Conservation (phyloP, 2,797 vertebrate species). For the Poeciliopsis infans region DNA sequence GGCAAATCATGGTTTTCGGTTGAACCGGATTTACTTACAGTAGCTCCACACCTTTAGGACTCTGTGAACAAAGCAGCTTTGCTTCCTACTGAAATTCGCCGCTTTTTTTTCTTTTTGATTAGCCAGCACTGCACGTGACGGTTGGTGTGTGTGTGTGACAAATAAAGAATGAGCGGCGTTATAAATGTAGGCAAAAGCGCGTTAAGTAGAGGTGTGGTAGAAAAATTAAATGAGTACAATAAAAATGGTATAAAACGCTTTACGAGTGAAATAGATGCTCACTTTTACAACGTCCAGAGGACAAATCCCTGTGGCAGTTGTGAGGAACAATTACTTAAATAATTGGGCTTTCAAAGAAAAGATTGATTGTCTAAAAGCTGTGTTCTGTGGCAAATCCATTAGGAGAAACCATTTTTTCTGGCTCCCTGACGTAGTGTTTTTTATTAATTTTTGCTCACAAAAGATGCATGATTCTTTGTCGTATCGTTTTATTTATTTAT, state of each 20-base stretch:
- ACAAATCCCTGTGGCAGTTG: constrained; percentile 84
- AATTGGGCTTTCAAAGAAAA: constrained; percentile 84
- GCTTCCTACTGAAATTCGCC: neutral
- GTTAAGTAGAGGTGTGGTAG: constrained; percentile 63
- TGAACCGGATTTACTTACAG: constrained; percentile 30
- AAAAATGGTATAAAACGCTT: constrained; percentile 76
- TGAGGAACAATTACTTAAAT: constrained; percentile 87
- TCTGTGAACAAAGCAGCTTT: constrained; percentile 58
- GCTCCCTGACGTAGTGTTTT: constrained; percentile 83
- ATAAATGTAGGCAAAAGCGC: constrained; percentile 71
- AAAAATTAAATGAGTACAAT: constrained; percentile 77
- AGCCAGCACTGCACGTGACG: neutral
- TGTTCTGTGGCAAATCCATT: constrained; percentile 87
- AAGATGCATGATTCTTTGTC: constrained; percentile 81
- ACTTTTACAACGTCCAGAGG: constrained; percentile 80
- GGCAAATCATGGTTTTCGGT: neutral
- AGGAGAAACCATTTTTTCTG: constrained; percentile 83
- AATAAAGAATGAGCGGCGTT: constrained; percentile 68
- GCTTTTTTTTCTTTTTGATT: neutral
- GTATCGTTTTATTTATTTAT: neutral
- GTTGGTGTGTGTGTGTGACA: constrained; percentile 45
- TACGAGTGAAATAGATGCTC: constrained; percentile 81
- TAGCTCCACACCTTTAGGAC: constrained; percentile 67
- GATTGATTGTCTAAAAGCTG: constrained; percentile 87
- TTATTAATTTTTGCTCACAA: constrained; percentile 85